A percentile compares a stretch with the other conserved stretches of the same genome.
These are phyloP conservation scores for Lamprotornis superbus DNA, from an alignment of 2,113 vertebrate genomes.

Conservation along the genomic window DNA sequence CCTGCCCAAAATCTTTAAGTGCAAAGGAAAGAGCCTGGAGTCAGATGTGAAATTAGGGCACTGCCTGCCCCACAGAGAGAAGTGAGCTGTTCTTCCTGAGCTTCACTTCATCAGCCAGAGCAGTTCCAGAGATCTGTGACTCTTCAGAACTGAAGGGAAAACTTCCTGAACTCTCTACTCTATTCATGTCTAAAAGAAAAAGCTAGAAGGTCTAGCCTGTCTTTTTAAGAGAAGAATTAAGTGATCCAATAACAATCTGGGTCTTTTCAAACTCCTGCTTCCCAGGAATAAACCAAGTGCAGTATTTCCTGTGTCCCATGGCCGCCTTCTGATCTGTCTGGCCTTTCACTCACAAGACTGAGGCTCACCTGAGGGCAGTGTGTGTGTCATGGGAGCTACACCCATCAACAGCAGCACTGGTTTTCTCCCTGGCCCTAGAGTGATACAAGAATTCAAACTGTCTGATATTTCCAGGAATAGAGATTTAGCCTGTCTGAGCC, in stretches of 20 bases:
- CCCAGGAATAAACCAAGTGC: background rate
- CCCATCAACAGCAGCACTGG: background rate
- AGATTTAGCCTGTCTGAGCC: background rate
- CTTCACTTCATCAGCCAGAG: background rate
- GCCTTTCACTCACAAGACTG: accelerated
- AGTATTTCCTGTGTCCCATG: background rate
- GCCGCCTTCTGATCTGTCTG: accelerated
- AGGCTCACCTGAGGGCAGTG: background rate
- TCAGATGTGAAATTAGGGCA: background rate
- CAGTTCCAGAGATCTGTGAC: background rate
- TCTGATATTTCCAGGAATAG: background rate
- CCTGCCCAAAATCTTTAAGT: background rate
- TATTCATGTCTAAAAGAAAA: background rate
- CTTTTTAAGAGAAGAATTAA: background rate
- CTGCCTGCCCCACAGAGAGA: background rate
- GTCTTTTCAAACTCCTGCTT: background rate
- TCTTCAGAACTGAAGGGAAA: background rate
- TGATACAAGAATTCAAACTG: background rate
- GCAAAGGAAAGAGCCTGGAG: background rate
- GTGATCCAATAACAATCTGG: background rate
- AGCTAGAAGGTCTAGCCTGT: background rate
- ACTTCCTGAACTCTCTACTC: background rate
- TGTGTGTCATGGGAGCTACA: background rate
- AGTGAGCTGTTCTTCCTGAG: background rate
- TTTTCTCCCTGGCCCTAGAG: background rate